Evolutionary conservation across 2,888 invertebrate species (phyloP), one percentile per base, ranked within the genome.

Genomic region (Perizoma flavofasciatum): DNA sequence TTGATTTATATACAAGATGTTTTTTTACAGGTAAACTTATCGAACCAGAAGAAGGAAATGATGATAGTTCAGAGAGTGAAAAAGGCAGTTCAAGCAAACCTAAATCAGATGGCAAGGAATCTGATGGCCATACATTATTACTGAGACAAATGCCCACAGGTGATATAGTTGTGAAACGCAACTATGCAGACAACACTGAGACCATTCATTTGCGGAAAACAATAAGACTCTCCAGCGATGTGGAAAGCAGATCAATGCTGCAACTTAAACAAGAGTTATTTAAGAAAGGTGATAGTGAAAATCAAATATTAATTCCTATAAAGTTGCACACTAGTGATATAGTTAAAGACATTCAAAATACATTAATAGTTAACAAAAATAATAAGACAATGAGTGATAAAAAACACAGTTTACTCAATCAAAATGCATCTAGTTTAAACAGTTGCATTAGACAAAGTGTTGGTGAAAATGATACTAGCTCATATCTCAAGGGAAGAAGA

Each of bases 11-110:
- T 10, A 5, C 0, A 5, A 5, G 5, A 10, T 44, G 7, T 57
- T 61, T 80, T 81, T 10, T 70, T 53, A 22, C 10, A 94, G 94
- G 94, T 74, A 94, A 94, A 82, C 79, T 95, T 69, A 83, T 95
- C 52, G 94, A 94, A 82, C 88, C 82, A 40, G 94, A 94, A 70
- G 92, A 93, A 49, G 93, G 93, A 55, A 92, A 93, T 64, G 94
- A 94, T 64, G 93, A 93, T 53, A 89, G 91, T 63, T 93, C 92
- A 41, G 93, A 93, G 54, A 92, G 84, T 59, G 92, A 68, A 49
- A 68, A 60, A 33, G 48, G 62, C 44, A 49, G 58, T 55, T 55
- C 61, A 41, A 62, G 51, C 49, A 58, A 75, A 55, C 73, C 72
- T 41, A 86, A 85, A 71, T 59, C 72, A 44, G 87, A 89, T 41